Base-by-base conservation (phyloP, 2,113 vertebrate species). In the Lutjanus erythropterus region DNA sequence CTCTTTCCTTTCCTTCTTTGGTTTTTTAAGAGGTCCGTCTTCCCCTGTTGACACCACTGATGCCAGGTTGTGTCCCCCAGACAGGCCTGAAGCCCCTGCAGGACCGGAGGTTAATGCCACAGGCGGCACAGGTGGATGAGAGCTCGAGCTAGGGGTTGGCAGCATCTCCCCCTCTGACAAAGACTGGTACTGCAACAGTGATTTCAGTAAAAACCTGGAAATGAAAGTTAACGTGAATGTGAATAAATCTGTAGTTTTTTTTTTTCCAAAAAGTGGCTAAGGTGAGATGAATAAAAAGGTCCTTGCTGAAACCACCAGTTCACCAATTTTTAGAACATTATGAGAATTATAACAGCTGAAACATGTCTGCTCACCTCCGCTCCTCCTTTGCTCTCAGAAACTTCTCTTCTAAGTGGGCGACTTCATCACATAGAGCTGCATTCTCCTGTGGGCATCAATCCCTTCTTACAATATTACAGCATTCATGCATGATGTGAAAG, bases 341-440 rank as follows among this genome's bases (percentile, higher is more conserved):
- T 23, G 21, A 1, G 14, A 49, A n/a, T 23, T 21, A 42, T 42
- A 4, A 39, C 10, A 39, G 6, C 10, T 27, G n/a, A 53, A 15
- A 67, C 19, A 19, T 4, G 9, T 65, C 25, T 5, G 42, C 91
- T 90, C 68, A 96, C 97, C 96, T 96, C 71, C 97, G 95, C 78
- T 98, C 97, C 65, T 97, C 97, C 81, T 96, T 97, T 18, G 95
- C 96, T 90, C 94, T 93, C 10, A 97, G 83, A 90, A 97, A 97
- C 91, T 97, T 97, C 87, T 96, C 96, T 72, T 97, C 97, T 72
- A 97, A 86, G 50, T 96, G 95, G 53, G 97, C 97, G 25, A 97
- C 95, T 92, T 98, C 97, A 89, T 98, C 97, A 88, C 96, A 96
- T 35, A 98, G 94, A 23, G 97, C 96, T 44, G 97, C 97, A 77